Evolutionary conservation across 2,113 vertebrate species (phyloP).

Genomic region (Periophthalmodon schlosseri): DNA sequence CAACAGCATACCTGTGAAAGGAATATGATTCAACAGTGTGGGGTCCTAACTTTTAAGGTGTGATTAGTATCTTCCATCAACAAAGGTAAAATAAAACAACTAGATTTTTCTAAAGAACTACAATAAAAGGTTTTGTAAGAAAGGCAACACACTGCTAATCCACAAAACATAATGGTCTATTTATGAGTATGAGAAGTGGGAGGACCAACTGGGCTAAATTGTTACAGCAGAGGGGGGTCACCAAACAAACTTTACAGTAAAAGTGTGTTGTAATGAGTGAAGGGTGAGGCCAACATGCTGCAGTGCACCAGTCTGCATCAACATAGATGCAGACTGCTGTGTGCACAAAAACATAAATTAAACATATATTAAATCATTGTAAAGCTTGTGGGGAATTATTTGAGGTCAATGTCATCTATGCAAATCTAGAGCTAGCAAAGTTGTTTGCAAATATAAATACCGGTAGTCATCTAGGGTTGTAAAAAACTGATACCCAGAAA

Average conservation of each 20-base stretch:
- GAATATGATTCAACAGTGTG: too few relatives aligned
- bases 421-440: too few relatives aligned
- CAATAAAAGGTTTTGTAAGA: conserved; percentile 62
- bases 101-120: conserved; percentile 45
- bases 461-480: too few relatives aligned
- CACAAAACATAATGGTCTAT: conserved; percentile 67
- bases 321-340: not conserved
- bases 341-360: too few relatives aligned
- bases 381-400: not conserved
- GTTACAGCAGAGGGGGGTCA: conserved; percentile 39
- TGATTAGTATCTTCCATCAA: not conserved
- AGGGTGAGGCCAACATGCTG: conserved; percentile 19
- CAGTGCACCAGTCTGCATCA: conserved; percentile 3
- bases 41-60: too few relatives aligned
- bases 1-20: too few relatives aligned
- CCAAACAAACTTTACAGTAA: conserved; percentile 29
- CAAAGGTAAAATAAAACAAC: conserved; percentile 8
- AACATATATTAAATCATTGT: too few relatives aligned
- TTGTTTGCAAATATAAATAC: too few relatives aligned
- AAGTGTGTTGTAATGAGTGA: conserved; percentile 26
- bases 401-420: too few relatives aligned
- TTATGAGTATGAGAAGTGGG: conserved; percentile 57
- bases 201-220: conserved; percentile 57
- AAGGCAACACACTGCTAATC: conserved; percentile 65
- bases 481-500: too few relatives aligned